Conservation (phyloP, 2,797 vertebrate species). For the Percopsis omiscomaycus region DNA sequence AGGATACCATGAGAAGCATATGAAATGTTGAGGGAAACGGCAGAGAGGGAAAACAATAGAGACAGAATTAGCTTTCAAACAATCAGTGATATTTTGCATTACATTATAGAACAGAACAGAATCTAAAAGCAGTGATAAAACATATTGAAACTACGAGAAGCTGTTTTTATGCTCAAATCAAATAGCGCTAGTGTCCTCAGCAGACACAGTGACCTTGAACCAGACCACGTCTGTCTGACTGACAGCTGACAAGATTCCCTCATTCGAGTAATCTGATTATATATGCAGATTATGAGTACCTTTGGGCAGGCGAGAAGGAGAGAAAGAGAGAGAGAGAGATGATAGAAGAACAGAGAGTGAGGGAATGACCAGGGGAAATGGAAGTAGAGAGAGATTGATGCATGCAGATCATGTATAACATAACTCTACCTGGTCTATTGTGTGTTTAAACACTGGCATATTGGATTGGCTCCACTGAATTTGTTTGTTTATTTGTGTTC, state of each 20-base stretch:
- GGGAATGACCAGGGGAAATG: too few relatives aligned
- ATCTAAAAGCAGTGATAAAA: too few relatives aligned
- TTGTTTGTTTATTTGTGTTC: background rate
- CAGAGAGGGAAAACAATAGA: too few relatives aligned
- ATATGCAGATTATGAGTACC: conserved; percentile 14
- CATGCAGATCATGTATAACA: background rate
- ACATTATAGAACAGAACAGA: background rate
- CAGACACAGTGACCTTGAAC: conserved; percentile 30
- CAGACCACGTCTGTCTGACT: conserved; percentile 12
- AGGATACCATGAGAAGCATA: background rate
- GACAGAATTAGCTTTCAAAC: background rate
- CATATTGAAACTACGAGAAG: too few relatives aligned
- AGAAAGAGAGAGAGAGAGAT: too few relatives aligned
- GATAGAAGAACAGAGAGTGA: too few relatives aligned
- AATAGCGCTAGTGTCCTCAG: background rate
- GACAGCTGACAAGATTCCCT: conserved; percentile 25
- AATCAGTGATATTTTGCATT: too few relatives aligned
- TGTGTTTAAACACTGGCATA: conserved; percentile 14
- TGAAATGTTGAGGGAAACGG: background rate
- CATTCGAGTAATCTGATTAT: conserved; percentile 33
- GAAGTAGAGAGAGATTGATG: too few relatives aligned
- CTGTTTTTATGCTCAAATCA: background rate
- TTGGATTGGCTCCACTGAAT: conserved; percentile 3
- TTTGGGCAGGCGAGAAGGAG: background rate
- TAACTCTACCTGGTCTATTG: background rate